Conservation (phyloP, 2,113 vertebrate genomes). For the Rafetus swinhoei region DNA sequence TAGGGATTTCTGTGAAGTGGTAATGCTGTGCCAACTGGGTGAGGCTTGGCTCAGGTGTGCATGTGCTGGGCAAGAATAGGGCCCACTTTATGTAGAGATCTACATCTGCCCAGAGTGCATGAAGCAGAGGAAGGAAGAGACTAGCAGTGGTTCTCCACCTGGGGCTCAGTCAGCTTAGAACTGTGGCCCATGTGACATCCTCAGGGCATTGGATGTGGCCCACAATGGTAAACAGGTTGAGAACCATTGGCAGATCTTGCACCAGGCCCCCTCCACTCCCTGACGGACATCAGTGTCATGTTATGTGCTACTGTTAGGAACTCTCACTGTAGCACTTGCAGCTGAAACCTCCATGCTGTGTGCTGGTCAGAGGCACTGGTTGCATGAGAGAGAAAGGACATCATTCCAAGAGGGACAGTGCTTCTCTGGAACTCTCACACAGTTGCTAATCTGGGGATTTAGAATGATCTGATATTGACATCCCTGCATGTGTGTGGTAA, state of each 20-base stretch:
- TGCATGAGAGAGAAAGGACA: not conserved
- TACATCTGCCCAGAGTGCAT: not conserved
- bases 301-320: not conserved
- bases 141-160: not conserved
- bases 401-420: not conserved
- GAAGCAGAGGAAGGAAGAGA: not conserved
- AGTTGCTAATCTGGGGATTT: not conserved
- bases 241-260: not conserved
- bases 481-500: not conserved
- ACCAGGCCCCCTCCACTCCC: not conserved
- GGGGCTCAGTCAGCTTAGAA: too few species aligned
- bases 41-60: fast-evolving
- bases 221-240: too few species aligned
- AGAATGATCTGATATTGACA: not conserved
- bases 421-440: not conserved
- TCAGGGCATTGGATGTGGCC: too few species aligned
- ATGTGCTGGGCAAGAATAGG: not conserved
- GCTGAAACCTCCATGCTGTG: not conserved
- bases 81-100: fast-evolving
- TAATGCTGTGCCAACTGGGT: not conserved
- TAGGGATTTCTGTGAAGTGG: not conserved
- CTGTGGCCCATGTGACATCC: too few species aligned
- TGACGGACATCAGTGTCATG: not conserved
- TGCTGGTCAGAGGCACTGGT: not conserved
- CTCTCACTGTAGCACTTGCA: not conserved